phyloP scores from a whole-genome alignment of 2,888 invertebrate genomes.

The Amiota mariae region DNA sequence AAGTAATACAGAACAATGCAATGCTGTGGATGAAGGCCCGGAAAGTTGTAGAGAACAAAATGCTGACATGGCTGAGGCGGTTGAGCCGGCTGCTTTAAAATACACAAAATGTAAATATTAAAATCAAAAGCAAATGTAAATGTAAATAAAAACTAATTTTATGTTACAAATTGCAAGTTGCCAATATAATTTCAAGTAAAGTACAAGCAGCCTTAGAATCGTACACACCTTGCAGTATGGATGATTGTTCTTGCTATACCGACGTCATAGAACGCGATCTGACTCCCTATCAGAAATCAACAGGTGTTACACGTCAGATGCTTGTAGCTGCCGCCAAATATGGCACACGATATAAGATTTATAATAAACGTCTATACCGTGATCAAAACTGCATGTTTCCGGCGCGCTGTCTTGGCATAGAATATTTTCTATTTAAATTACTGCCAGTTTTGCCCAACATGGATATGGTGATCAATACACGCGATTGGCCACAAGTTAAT shows the following conservation, averaged over 20 bases:
- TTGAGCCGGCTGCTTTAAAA: neutral
- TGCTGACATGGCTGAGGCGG: neutral
- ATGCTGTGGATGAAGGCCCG: conserved; percentile 7
- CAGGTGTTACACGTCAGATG: conserved; percentile 81
- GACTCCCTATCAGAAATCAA: conserved; percentile 76
- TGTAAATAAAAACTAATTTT: neutral
- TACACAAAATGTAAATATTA: conserved; percentile 40
- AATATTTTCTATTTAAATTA: conserved; percentile 86
- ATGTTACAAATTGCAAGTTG: conserved; percentile 39
- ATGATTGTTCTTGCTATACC: conserved; percentile 78
- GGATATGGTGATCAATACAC: conserved; percentile 90
- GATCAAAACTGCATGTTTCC: conserved; percentile 93
- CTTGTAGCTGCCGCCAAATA: conserved; percentile 77
- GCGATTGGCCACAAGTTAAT: conserved; percentile 92
- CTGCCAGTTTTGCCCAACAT: conserved; percentile 83
- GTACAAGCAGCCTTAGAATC: conserved; percentile 75
- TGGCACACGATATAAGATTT: conserved; percentile 88
- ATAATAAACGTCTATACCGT: conserved; percentile 85
- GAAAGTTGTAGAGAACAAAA: conserved; percentile 32
- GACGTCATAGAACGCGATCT: conserved; percentile 82
- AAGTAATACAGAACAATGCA: conserved; percentile 8
- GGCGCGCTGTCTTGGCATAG: conserved; percentile 90
- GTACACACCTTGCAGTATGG: conserved; percentile 76
- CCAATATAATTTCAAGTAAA: conserved; percentile 69
- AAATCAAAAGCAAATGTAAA: neutral